Evolutionary conservation across 2,888 invertebrate genomes (phyloP).

Genomic region (Idaea dimidiata): DNA sequence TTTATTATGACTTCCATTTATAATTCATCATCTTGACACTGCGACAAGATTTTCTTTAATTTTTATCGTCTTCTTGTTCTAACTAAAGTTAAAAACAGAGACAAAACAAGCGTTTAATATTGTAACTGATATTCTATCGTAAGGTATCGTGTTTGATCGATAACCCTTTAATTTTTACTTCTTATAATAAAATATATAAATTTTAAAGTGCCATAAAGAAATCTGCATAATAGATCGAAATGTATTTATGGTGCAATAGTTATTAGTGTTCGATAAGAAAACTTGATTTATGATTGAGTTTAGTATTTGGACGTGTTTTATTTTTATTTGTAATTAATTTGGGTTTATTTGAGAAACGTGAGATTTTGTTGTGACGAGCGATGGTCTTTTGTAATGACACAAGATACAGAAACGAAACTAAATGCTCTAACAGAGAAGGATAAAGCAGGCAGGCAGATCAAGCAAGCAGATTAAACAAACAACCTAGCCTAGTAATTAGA

Average conservation of each 20-base stretch:
- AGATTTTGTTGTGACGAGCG: conserved; percentile 20
- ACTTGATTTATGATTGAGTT: conserved; percentile 45
- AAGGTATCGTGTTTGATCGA: conserved; percentile 33
- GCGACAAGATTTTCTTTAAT: conserved; percentile 34
- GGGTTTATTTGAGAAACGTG: conserved; percentile 25
- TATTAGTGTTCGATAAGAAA: conserved; percentile 45
- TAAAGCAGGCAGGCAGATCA: too few relatives aligned
- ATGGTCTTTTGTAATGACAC: conserved; percentile 10
- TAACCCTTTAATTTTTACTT: conserved; percentile 34
- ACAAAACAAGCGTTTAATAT: conserved; percentile 6
- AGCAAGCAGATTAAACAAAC: too few relatives aligned
- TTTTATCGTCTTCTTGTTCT: conserved; percentile 21
- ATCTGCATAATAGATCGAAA: conserved; percentile 47
- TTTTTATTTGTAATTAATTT: conserved; percentile 40
- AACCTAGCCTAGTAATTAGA: too few relatives aligned
- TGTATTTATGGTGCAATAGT: conserved; percentile 43
- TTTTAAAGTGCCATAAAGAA: conserved; percentile 44
- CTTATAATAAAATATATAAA: conserved; percentile 42
- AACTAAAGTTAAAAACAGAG: conserved; percentile 15
- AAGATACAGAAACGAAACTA: neutral
- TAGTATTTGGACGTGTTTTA: conserved; percentile 38
- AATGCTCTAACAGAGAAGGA: too few relatives aligned
- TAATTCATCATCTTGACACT: conserved; percentile 40
- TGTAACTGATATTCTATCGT: conserved; percentile 26
- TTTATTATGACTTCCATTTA: conserved; percentile 38